phyloP scores from a whole-genome alignment of 2,888 invertebrate genomes.

The Gymnocheta viridis region DNA sequence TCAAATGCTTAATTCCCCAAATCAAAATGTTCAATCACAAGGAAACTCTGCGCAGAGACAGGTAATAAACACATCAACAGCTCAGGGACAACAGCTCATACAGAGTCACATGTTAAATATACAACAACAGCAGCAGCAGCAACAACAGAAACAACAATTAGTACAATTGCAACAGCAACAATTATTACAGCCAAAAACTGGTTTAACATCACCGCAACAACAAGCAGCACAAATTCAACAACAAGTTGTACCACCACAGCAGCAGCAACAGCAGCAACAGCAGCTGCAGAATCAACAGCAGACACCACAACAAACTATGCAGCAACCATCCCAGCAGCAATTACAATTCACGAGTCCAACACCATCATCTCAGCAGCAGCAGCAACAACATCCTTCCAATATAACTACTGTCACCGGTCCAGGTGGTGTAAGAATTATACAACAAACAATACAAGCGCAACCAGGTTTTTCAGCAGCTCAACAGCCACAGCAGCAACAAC shows the following conservation, averaged over 20 bases:
- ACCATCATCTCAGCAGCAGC: conserved; percentile 73
- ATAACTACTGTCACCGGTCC: conserved; percentile 58
- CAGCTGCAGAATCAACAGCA: conserved; percentile 63
- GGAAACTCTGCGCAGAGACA: conserved; percentile 76
- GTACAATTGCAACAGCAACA: conserved; percentile 73
- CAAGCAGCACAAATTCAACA: conserved; percentile 69
- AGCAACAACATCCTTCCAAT: conserved; percentile 74
- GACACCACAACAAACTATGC: conserved; percentile 60
- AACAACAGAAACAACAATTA: conserved; percentile 72
- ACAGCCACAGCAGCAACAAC: conserved; percentile 80
- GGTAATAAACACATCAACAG: conserved; percentile 81
- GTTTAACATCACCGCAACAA: conserved; percentile 73
- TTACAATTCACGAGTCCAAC: conserved; percentile 56
- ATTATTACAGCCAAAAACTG: conserved; percentile 47
- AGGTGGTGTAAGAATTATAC: conserved; percentile 64
- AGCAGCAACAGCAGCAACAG: conserved; percentile 66
- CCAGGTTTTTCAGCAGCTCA: conserved; percentile 88
- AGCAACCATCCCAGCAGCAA: conserved; percentile 58
- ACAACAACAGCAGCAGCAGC: conserved; percentile 73
- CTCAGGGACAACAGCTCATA: conserved; percentile 82
- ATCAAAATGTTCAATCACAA: conserved; percentile 69
- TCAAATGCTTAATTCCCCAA: conserved; percentile 69
- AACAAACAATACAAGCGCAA: conserved; percentile 83
- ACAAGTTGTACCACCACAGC: conserved; percentile 40
- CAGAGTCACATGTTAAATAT: conserved; percentile 81